Evolutionary conservation across 2,797 vertebrate genomes (phyloP).

Genomic region (Momotus momota): DNA sequence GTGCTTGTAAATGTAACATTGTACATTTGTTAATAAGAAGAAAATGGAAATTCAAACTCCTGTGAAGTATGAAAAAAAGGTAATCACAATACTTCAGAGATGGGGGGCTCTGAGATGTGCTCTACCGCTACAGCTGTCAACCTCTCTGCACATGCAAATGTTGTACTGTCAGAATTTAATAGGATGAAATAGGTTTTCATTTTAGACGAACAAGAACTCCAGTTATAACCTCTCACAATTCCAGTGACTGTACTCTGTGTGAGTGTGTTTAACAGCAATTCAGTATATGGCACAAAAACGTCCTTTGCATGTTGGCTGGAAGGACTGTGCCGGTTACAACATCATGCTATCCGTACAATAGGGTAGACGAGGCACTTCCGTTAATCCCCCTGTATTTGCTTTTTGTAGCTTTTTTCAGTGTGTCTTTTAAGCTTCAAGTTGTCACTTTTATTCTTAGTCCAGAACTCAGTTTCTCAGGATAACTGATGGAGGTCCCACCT

Average conservation of each 20-base stretch:
- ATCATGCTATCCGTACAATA: background rate
- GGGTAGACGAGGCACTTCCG: background rate
- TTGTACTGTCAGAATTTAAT: constrained; percentile 27
- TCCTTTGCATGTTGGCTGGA: background rate
- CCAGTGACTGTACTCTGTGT: background rate
- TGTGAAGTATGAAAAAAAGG: background rate
- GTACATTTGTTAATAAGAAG: background rate
- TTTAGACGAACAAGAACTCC: constrained; percentile 43
- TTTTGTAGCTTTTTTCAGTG: background rate
- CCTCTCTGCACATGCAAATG: background rate
- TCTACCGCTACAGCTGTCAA: background rate
- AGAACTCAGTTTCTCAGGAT: background rate
- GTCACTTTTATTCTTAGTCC: background rate
- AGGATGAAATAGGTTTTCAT: constrained; percentile 34
- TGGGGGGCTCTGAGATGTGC: background rate
- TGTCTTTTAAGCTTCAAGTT: background rate
- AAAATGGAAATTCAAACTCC: background rate
- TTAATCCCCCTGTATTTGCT: background rate
- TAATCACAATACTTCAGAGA: background rate
- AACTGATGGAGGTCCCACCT: background rate
- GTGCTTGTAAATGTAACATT: background rate
- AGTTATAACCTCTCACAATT: constrained; percentile 24
- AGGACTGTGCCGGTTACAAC: background rate
- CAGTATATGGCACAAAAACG: background rate
- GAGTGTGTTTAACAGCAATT: background rate